Evolutionary conservation across 2,113 vertebrate species (phyloP), one percentile per base, ranked within the genome.

Genomic region (Mystacornis crossleyi): DNA sequence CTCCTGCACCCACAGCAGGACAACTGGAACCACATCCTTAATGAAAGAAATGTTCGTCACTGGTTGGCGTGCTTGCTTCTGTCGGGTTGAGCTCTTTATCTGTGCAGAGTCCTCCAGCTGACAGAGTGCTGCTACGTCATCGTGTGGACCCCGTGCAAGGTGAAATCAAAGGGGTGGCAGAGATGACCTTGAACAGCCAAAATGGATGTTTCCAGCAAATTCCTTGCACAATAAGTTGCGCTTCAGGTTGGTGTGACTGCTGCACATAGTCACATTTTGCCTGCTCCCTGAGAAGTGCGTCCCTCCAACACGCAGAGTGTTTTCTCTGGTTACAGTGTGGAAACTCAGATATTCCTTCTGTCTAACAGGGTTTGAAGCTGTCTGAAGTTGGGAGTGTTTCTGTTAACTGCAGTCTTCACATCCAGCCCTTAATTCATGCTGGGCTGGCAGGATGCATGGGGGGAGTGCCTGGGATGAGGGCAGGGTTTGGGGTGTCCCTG

Each of bases 241-340:
- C 50, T 86, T 92, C 18, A 48, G 90, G 65, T 70, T 81, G 82
- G 25, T 70, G 65, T 8, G 16, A 15, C 29, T 61, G 67, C 58
- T 78, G 73, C 61, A 45, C 48, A 53, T 3, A 6, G 24, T 23
- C 33, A 9, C 42, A 64, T 48, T 47, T n/a, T 60, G 18, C 29
- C 43, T 69, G 53, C 53, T 45, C 36, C 19, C 5, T 21, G 45
- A 47, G 36, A 42, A 69, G 25, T 5, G 19, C 12, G 54, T 45
- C 24, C 53, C 43, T 33, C 38, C 2, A 18, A 2, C 1, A 6
- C 15, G 18, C 1, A 0, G 0, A 1, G 34, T 11, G 26, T 72
- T 60, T 80, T 21, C 33, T 11, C 29, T 53, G 64, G 6, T 61
- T 12, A 1, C 7, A 9, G 45, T 0, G 0, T 33, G 43, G 51